A percentile compares a stretch with the other conserved stretches of the same genome.
Evolutionary conservation across 2,888 invertebrate genomes (phyloP).

Genomic region (Keiferia lycopersicella): DNA sequence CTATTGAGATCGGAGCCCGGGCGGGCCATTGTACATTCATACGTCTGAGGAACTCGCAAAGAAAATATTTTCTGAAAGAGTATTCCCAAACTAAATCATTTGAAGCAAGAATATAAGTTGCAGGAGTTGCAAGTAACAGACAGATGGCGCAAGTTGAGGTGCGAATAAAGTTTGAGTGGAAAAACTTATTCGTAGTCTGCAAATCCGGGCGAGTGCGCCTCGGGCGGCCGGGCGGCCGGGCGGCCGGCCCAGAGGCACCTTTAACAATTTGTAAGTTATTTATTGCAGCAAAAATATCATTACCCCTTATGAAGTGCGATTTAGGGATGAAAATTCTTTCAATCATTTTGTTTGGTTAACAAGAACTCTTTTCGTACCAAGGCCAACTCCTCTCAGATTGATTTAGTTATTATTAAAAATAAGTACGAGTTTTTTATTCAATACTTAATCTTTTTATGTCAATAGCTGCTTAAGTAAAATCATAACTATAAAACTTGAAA

Average conservation of each 20-base stretch:
- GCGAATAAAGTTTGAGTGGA: conserved; percentile 79
- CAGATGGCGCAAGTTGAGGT: conserved; percentile 68
- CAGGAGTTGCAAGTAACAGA: conserved; percentile 62
- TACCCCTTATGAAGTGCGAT: conserved; percentile 42
- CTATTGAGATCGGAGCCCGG: conserved; percentile 40
- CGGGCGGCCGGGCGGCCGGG: conserved; percentile 54
- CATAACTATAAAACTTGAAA: no score
- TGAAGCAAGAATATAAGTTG: conserved; percentile 76
- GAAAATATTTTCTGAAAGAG: conserved; percentile 74
- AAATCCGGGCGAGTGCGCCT: conserved; percentile 62
- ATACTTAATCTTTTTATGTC: no score
- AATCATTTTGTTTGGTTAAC: not conserved
- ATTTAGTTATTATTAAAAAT: no score
- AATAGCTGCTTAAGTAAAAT: no score
- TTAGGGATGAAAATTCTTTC: not conserved
- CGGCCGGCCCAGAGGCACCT: conserved; percentile 64
- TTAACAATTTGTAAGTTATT: conserved; percentile 79
- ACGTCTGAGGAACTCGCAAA: conserved; percentile 64
- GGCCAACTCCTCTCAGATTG: no score
- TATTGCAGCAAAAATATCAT: conserved; percentile 76
- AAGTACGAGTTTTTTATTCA: no score
- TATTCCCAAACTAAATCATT: conserved; percentile 77
- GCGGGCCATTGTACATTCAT: conserved; percentile 65
- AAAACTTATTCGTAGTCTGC: conserved; percentile 70
- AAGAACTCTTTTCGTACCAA: no score